Evolutionary conservation across 2,797 vertebrate species (phyloP), one percentile per base, ranked within the genome.

Genomic region (Cirrhinus molitorella): DNA sequence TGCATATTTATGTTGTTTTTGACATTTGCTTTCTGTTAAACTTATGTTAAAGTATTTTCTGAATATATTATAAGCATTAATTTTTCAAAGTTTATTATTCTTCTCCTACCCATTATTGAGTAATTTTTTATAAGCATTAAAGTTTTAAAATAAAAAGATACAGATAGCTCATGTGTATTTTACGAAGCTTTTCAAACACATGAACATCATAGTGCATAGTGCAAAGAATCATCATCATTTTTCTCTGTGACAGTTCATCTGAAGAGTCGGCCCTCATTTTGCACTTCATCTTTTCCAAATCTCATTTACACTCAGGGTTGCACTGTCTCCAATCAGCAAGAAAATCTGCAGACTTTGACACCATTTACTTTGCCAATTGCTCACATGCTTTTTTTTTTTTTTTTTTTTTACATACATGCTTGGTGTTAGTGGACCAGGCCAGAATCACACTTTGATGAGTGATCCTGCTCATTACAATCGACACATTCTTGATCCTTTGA

Each of bases 341-440:
- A 92, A 92, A 93, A 95, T 94, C 90, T 93, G 88, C 90, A 92
- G 91, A 92, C 93, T 94, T 92, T 92, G 91, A 95, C 91, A 88
- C 90, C 93, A 93, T 95, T 95, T 94, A 95, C 91, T 93, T 92
- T 93, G 93, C 93, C 94, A 93, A 94, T 95, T 94, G 93, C 90
- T 91, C 93, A 91, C 79, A 83, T 93, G 91, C 93, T 91, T 93
- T 82, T 16, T 8, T 31, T 19, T 12, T n/a, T n/a, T n/a, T 55
- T 28, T 34, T 19, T 12, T 28, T 92, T 91, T 92, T 90, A 89
- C 90, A 93, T 90, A 90, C 90, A 91, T 90, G 89, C 90, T 93
- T 90, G 88, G 93, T 94, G 94, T 94, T 93, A 89, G 90, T 66
- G 87, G 92, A 90, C 93, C 92, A 93, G 93, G 93, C 91, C 91